Conservation (phyloP, 2,113 vertebrate genomes). For the Galemys pyrenaicus region DNA sequence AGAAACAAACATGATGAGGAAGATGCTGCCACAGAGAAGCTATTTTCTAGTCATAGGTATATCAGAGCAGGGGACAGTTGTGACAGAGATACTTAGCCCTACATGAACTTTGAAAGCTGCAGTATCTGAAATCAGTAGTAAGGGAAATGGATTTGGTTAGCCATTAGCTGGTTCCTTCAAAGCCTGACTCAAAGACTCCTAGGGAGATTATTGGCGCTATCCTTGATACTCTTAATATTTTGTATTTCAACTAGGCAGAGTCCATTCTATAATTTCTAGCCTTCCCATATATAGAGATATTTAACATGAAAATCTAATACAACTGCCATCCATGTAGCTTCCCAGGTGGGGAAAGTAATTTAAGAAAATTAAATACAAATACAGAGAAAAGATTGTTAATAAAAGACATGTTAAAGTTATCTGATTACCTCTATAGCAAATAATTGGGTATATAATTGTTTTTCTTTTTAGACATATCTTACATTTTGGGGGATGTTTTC, state of each 20-base stretch:
- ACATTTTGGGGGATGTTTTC: not conserved
- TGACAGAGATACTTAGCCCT: not conserved
- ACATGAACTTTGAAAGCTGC: not conserved
- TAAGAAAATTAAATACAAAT: not conserved
- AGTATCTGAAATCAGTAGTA: not conserved
- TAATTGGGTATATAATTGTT: not conserved
- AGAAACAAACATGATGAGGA: not conserved
- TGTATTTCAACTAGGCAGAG: not conserved
- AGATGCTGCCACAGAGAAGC: not conserved
- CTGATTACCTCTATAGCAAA: not conserved
- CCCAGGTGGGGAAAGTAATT: not conserved
- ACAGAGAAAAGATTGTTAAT: not conserved
- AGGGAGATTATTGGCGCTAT: not conserved
- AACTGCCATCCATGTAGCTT: not conserved
- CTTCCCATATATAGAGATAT: not conserved
- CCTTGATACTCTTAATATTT: not conserved
- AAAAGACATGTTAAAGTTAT: not conserved
- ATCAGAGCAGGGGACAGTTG: not conserved
- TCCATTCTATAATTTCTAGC: not conserved
- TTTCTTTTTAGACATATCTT: not conserved
- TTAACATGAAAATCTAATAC: not conserved
- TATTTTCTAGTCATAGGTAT: not conserved
- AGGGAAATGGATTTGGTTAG: not conserved
- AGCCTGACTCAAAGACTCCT: not conserved
- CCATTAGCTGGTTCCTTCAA: not conserved